phyloP scores from a whole-genome alignment of 2,888 invertebrate genomes.

The Bombylius major region DNA sequence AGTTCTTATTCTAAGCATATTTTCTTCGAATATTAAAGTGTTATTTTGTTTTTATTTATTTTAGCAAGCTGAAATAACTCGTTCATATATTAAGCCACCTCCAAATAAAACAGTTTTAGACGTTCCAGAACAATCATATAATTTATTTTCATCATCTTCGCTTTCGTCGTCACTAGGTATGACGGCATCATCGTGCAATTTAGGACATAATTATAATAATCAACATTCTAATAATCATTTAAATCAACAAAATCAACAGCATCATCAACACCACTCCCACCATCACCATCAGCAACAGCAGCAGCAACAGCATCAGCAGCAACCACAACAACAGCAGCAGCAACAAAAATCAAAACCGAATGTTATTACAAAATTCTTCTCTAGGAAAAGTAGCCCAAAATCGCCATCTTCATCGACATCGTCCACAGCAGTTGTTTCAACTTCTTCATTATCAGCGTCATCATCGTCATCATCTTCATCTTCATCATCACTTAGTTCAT shows the following conservation, averaged over 20 bases:
- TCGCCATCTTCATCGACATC: conserved; percentile 23
- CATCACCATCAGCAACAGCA: conserved; percentile 8
- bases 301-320: conserved; percentile 12
- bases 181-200: conserved; percentile 18
- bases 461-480: conserved; percentile 20
- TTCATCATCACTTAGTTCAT: conserved; percentile 18
- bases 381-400: conserved; percentile 35
- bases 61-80: conserved; percentile 55
- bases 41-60: conserved; percentile 18
- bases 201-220: conserved; percentile 16
- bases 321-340: conserved; percentile 14
- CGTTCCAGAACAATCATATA: conserved; percentile 42
- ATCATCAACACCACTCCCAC: conserved; percentile 13
- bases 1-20: not conserved
- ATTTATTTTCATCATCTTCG: conserved; percentile 19
- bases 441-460: conserved; percentile 17
- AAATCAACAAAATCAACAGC: conserved; percentile 15
- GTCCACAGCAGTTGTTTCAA: conserved; percentile 24
- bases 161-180: conserved; percentile 10
- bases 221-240: conserved; percentile 15
- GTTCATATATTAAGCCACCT: conserved; percentile 51
- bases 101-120: conserved; percentile 56
- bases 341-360: conserved; percentile 34
- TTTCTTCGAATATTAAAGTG: not conserved
- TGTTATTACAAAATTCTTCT: conserved; percentile 36